These are phyloP conservation scores for Drosophila ficusphila DNA, from an alignment of 1,140 invertebrate species.

Conservation along the genomic window DNA sequence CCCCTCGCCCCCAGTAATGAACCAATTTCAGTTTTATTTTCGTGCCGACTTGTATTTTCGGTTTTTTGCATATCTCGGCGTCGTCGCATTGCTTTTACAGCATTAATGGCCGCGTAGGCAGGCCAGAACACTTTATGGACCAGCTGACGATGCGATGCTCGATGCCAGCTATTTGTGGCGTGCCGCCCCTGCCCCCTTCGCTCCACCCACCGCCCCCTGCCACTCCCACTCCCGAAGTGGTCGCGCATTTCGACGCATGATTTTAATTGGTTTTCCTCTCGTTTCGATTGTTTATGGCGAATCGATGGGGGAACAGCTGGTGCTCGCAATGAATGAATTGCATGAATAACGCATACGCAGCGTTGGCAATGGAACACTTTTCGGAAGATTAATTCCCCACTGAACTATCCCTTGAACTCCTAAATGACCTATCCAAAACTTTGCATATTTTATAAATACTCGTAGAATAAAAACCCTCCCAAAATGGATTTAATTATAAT, in stretches of 20 bases:
- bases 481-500: slow-evolving; percentile 26
- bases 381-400: background rate
- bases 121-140: slow-evolving; percentile 60
- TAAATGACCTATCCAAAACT: background rate
- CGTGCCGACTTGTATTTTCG: slow-evolving; percentile 37
- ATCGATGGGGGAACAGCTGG: slow-evolving; percentile 60
- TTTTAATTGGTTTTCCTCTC: slow-evolving; percentile 66
- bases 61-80: slow-evolving; percentile 49
- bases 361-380: background rate
- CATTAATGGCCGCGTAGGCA: slow-evolving; percentile 62
- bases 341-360: slow-evolving; percentile 41
- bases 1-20: slow-evolving; percentile 59
- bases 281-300: slow-evolving; percentile 67
- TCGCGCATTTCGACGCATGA: slow-evolving; percentile 67
- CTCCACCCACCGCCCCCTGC: background rate
- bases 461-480: background rate
- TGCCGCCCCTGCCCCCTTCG: slow-evolving; percentile 2
- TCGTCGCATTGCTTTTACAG: slow-evolving; percentile 48
- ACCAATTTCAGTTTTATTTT: slow-evolving; percentile 77
- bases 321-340: slow-evolving; percentile 29
- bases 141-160: slow-evolving; percentile 52
- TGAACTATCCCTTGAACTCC: background rate
- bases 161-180: slow-evolving; percentile 35
- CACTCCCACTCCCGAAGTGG: slow-evolving; percentile 32
- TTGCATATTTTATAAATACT: slow-evolving; percentile 1